phyloP scores from a whole-genome alignment of 2,888 invertebrate species.

The Tridacna gigas region DNA sequence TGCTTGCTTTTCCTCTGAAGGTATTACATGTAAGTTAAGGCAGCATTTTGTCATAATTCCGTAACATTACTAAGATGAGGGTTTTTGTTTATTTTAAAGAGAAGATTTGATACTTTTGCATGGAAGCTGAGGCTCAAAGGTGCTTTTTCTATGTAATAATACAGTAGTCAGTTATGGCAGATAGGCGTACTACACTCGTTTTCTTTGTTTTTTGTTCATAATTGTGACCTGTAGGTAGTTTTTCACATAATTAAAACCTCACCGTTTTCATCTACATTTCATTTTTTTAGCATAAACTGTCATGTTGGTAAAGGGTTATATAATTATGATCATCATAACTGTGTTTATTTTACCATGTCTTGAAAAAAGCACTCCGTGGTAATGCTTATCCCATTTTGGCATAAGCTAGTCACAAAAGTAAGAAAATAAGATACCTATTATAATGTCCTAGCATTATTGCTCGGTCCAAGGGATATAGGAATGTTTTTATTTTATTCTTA shows the following conservation, averaged over 20 bases:
- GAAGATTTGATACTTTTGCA: constrained; percentile 4
- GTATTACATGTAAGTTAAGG: background rate
- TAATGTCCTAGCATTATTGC: too few relatives aligned
- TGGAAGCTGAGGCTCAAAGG: constrained; percentile 68
- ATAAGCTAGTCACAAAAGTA: too few relatives aligned
- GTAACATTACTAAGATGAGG: background rate
- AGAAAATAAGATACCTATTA: too few relatives aligned
- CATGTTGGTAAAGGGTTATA: too few relatives aligned
- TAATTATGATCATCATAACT: too few relatives aligned
- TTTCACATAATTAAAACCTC: background rate
- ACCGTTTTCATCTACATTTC: background rate
- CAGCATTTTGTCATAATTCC: background rate
- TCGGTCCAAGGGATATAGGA: too few relatives aligned
- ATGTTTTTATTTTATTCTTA: too few relatives aligned
- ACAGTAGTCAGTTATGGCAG: constrained; percentile 58
- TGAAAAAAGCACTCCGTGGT: too few relatives aligned
- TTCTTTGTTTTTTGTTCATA: constrained; percentile 2
- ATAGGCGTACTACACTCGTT: constrained; percentile 48
- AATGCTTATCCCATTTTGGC: too few relatives aligned
- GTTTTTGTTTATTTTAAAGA: constrained; percentile 9
- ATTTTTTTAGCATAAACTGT: too few relatives aligned
- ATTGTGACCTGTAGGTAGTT: background rate
- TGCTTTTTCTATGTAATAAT: constrained; percentile 54
- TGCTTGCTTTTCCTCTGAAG: constrained; percentile 53
- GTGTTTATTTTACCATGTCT: too few relatives aligned